Percentiles rank a stretch among this genome's conserved stretches.
Evolutionary conservation across 2,113 vertebrate species (phyloP).

Genomic region (Neogale vison): DNA sequence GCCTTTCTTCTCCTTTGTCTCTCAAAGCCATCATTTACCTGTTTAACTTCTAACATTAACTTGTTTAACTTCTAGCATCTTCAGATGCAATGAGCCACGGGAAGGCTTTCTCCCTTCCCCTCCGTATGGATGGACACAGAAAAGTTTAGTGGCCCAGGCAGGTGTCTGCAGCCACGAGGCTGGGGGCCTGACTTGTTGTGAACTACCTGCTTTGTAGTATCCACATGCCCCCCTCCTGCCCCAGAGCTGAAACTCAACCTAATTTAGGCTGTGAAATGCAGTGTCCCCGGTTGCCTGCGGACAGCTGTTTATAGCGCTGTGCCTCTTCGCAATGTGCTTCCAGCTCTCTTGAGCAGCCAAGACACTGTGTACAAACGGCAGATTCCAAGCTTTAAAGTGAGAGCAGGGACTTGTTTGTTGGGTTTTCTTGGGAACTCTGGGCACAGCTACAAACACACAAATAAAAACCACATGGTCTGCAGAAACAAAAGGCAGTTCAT

Average conservation of each 20-base stretch:
- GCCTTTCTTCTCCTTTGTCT: background rate
- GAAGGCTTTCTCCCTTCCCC: background rate
- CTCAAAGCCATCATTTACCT: background rate
- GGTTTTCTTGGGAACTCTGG: constrained; percentile 62
- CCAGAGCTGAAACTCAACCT: background rate
- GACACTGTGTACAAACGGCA: background rate
- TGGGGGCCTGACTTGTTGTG: background rate
- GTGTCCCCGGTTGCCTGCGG: accelerated
- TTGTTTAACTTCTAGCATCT: background rate
- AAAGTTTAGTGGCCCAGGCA: background rate
- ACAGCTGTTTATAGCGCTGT: background rate
- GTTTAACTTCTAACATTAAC: background rate
- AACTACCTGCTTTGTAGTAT: background rate
- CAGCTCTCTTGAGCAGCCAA: background rate
- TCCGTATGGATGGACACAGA: background rate
- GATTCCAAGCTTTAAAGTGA: background rate
- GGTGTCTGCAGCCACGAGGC: background rate
- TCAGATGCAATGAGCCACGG: accelerated
- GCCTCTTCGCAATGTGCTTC: background rate
- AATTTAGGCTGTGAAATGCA: background rate
- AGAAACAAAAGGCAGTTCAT: constrained; percentile 67
- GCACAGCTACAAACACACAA: background rate
- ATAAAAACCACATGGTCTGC: background rate
- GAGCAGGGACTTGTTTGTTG: constrained; percentile 59
- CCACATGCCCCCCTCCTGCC: accelerated